These are phyloP conservation scores for Zaprionus kolodkinae DNA, from an alignment of 1,140 invertebrate species.

Conservation along the genomic window DNA sequence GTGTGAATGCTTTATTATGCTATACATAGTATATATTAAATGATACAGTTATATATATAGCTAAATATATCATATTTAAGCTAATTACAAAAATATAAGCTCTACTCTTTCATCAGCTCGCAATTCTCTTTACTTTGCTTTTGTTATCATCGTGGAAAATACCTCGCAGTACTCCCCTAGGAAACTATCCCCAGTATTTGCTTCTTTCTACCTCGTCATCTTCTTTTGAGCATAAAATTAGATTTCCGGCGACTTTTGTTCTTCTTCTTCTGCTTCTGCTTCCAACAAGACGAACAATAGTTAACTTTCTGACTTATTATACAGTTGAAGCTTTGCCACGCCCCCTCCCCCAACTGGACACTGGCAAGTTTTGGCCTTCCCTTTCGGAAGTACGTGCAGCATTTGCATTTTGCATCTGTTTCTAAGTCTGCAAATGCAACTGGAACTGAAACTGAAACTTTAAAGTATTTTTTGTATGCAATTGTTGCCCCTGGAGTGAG, in stretches of 20 bases:
- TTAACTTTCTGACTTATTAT: slow-evolving; percentile 8
- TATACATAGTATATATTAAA: no score
- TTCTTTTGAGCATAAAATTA: slow-evolving; percentile 3
- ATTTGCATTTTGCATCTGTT: slow-evolving; percentile 24
- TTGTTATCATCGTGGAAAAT: not conserved
- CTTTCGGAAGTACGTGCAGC: slow-evolving; percentile 20
- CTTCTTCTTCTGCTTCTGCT: not conserved
- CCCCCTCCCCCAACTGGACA: slow-evolving; percentile 9
- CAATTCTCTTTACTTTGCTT: not conserved
- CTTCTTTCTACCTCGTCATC: not conserved
- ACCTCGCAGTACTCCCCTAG: not conserved
- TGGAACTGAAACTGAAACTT: not conserved
- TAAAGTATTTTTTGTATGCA: slow-evolving; percentile 25
- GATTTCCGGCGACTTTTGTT: slow-evolving; percentile 2
- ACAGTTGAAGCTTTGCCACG: not conserved
- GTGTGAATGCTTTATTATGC: no score
- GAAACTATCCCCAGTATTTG: not conserved
- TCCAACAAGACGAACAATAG: not conserved
- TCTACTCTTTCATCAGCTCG: no score
- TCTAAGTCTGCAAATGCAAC: not conserved
- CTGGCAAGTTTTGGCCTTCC: not conserved
- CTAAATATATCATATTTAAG: no score
- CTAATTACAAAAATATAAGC: no score
- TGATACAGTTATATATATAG: no score
- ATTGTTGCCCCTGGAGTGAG: slow-evolving; percentile 33